These are phyloP conservation scores for Philonicus albiceps DNA, from an alignment of 2,888 invertebrate species.

Conservation along the genomic window DNA sequence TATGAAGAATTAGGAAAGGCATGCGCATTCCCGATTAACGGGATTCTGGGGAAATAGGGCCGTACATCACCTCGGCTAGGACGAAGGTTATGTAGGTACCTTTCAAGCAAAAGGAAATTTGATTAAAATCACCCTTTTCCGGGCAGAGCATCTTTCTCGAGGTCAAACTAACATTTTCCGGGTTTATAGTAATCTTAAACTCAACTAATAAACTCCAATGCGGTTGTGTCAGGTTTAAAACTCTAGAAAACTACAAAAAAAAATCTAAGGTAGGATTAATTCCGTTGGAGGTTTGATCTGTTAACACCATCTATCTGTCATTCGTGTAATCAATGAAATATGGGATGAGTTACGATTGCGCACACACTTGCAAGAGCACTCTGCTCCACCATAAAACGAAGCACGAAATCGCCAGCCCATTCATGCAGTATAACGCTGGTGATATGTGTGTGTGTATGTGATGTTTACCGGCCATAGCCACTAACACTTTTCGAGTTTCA, in stretches of 20 bases:
- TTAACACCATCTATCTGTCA: conserved; percentile 35
- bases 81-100: background rate
- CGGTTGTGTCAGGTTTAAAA: background rate
- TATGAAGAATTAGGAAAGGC: background rate
- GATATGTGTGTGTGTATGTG: background rate
- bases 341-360: conserved; percentile 14
- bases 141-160: background rate
- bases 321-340: conserved; percentile 7
- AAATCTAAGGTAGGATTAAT: background rate
- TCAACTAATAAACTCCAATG: background rate
- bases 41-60: background rate
- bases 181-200: background rate
- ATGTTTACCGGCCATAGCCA: background rate
- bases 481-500: background rate
- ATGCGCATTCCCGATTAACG: conserved; percentile 23
- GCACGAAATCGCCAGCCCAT: background rate
- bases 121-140: background rate
- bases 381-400: background rate
- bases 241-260: background rate
- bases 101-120: conserved; percentile 19
- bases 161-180: background rate
- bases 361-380: background rate
- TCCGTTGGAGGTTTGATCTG: background rate
- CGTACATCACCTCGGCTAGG: background rate
- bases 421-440: background rate